Base-by-base conservation (phyloP, 2,797 vertebrate genomes). In the Myotis pilosus region DNA sequence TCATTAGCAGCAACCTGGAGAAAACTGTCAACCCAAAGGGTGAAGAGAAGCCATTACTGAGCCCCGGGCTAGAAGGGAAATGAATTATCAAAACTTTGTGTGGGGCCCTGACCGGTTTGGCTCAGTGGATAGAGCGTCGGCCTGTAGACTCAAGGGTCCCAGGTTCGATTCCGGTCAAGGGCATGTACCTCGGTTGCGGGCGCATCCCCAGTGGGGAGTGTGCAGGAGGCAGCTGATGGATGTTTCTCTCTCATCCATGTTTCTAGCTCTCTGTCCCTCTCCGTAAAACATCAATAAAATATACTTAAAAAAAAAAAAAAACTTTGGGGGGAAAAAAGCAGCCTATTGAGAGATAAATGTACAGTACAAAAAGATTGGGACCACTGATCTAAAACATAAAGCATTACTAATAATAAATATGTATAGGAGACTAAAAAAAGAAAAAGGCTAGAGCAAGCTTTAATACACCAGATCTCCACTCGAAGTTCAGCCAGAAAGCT, bases 1-100 rank as follows among this genome's bases (percentile, higher is more conserved):
- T 99, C 97, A 98, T 99, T n/a, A n/a, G 60, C 97, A 98, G 47
- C 97, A 99, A 99, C 60, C 97, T 98, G 89, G 99, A 99, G 85
- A 99, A 99, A 97, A 98, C 99, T 94, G 99, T 98, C 83, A 99
- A 99, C 38, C 99, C 99, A 0, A 99, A 99, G 97, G 99, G 99
- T 95, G 99, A 99, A 94, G 99, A 99, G 97, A 99, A 99, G 95
- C 97, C 99, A 0, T 98, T 99, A 99, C 96, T 99, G 98, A 99
- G 17, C 51, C 47, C 51, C 38, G 49, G 60, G 64, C 69, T 93
- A 93, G 68, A 78, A 78, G 78, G 88, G 92, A 93, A 97, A 97
- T 97, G 96, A 97, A 97, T 75, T 66, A 94, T 57, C 20, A 96
- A 8, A 68, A 68, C 51, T 93, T 72, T 92, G 57, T 95, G 64